phyloP scores from a whole-genome alignment of 37 sponge, comb jelly and placozoan species.

The Petrosia ficiformis region DNA sequence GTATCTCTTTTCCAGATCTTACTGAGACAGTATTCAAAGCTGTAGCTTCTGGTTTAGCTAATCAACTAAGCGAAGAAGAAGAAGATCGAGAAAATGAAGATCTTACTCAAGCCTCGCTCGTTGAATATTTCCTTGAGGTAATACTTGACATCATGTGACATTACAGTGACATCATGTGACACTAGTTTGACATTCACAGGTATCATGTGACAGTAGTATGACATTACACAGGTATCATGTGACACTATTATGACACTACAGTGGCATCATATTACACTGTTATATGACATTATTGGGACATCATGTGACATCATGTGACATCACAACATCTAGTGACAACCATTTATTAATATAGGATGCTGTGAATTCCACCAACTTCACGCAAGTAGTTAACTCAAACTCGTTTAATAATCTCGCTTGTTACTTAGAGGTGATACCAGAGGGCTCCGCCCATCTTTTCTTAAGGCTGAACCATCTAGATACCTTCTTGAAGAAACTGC shows the following conservation, averaged over 20 bases:
- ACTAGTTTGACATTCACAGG: no score
- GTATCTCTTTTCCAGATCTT: no score
- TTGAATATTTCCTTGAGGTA: conserved; percentile 48
- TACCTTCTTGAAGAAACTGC: conserved; percentile 24
- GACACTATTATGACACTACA: no score
- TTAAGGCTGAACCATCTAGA: conserved; percentile 4
- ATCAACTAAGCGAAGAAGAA: conserved; percentile 19
- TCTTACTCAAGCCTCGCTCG: conserved; percentile 26
- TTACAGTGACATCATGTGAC: no score
- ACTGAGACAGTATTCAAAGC: conserved; percentile 19
- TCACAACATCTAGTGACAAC: no score
- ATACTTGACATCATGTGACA: not conserved
- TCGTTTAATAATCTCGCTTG: conserved; percentile 27
- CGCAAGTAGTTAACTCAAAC: conserved; percentile 17
- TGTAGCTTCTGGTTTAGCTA: conserved; percentile 1
- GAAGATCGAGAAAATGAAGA: not conserved
- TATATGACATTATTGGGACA: no score
- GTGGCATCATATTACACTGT: no score
- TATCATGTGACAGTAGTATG: no score
- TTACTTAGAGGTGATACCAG: conserved; percentile 27
- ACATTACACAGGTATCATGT: no score
- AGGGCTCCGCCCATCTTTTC: not conserved
- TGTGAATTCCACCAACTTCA: conserved; percentile 8
- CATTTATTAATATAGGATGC: conserved; percentile 30
- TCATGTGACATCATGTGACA: no score